A percentile compares a stretch with the other conserved stretches of the same genome.
Evolutionary conservation across 1,140 invertebrate genomes (phyloP).

Genomic region (Lucilia sericata): DNA sequence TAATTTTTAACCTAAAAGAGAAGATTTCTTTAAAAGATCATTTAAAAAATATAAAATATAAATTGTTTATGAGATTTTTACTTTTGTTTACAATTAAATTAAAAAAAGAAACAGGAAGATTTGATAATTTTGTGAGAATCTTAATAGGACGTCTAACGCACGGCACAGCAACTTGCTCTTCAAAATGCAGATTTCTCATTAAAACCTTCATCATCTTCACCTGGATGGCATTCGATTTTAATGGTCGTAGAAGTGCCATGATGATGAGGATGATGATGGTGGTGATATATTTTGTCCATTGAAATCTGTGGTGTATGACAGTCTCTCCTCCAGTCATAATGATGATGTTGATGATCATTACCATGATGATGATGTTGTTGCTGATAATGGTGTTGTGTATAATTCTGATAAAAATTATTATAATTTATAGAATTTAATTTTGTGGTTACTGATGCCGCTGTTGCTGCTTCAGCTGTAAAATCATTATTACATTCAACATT

Average conservation of each 20-base stretch:
- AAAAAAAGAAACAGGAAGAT: neutral
- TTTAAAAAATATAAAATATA: conserved; percentile 24
- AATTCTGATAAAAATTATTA: neutral
- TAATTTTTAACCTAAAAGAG: conserved; percentile 50
- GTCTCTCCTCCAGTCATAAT: neutral
- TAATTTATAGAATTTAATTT: neutral
- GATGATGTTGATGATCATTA: neutral
- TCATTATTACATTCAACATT: neutral
- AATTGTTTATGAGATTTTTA: neutral
- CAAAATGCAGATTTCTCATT: neutral
- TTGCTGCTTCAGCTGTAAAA: neutral
- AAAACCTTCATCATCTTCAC: neutral
- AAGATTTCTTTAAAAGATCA: conserved; percentile 49
- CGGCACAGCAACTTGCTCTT: neutral
- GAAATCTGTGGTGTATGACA: neutral
- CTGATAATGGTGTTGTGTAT: neutral
- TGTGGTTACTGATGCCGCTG: neutral
- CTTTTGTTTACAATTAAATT: neutral
- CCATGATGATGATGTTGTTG: neutral
- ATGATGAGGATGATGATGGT: conserved; percentile 49
- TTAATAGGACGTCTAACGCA: neutral
- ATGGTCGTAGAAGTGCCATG: neutral
- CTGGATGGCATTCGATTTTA: neutral
- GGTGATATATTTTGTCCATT: neutral
- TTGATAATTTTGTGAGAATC: neutral